Evolutionary conservation across 2,888 invertebrate species (phyloP).

Genomic region (Drosophila dives): DNA sequence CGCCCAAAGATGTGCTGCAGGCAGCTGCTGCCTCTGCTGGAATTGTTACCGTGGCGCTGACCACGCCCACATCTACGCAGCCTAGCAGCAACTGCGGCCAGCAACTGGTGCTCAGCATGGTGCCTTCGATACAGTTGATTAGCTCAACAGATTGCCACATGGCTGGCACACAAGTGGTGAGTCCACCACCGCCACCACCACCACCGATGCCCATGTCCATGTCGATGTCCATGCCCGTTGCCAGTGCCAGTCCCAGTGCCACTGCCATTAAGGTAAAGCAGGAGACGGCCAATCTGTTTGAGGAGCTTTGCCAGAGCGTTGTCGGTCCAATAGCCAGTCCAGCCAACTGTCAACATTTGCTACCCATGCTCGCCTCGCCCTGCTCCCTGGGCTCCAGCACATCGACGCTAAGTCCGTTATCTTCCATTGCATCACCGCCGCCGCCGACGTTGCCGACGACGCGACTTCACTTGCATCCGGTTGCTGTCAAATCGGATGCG

Average conservation of each 20-base stretch:
- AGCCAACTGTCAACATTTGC: constrained; percentile 78
- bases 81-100: constrained; percentile 78
- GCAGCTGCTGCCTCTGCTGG: constrained; percentile 89
- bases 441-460: constrained; percentile 86
- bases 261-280: constrained; percentile 80
- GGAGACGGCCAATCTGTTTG: constrained; percentile 85
- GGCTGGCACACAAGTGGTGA: constrained; percentile 20
- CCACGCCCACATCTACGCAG: constrained; percentile 85
- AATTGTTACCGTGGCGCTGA: constrained; percentile 88
- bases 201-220: constrained; percentile 49
- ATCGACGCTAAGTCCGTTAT: constrained; percentile 89
- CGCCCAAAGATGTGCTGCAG: constrained; percentile 86
- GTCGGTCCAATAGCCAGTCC: constrained; percentile 84
- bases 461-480: constrained; percentile 83
- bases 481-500: constrained; percentile 86
- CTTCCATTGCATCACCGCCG: constrained; percentile 88
- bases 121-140: constrained; percentile 84
- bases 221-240: constrained; percentile 53
- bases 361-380: constrained; percentile 86
- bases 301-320: constrained; percentile 88
- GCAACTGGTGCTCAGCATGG: constrained; percentile 85
- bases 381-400: constrained; percentile 87
- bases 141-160: constrained; percentile 34
- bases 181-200: constrained; percentile 46
- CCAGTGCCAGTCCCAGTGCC: constrained; percentile 62